Conservation (phyloP, 2,888 invertebrate species). For the Meta bourneti region DNA sequence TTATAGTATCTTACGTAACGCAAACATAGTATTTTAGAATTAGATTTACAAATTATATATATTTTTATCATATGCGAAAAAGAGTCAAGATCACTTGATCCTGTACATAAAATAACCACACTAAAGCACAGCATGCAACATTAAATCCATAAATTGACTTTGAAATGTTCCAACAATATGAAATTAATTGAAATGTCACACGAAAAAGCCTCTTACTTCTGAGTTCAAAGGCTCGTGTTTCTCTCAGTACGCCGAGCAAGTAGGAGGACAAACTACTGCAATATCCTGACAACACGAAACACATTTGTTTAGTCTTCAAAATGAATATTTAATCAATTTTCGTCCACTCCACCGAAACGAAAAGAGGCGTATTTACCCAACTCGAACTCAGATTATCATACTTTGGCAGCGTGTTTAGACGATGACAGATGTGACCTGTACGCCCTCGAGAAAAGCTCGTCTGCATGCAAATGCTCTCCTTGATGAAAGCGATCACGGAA, state of each 20-base stretch:
- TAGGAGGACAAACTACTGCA: background rate
- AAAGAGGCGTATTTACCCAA: conserved; percentile 29
- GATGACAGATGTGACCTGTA: conserved; percentile 48
- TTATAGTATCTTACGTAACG: too few species aligned
- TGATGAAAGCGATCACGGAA: conserved; percentile 61
- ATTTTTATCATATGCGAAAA: too few species aligned
- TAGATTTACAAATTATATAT: too few species aligned
- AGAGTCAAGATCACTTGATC: too few species aligned
- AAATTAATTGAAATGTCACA: too few species aligned
- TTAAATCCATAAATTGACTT: too few species aligned
- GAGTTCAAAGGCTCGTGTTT: background rate
- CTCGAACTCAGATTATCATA: conserved; percentile 28
- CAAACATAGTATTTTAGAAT: too few species aligned
- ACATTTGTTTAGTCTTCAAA: conserved; percentile 30
- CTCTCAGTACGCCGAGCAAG: background rate
- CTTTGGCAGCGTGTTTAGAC: conserved; percentile 17
- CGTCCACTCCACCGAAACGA: background rate
- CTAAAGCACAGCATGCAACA: too few species aligned
- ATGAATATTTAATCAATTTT: conserved; percentile 58
- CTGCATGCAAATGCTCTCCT: conserved; percentile 40
- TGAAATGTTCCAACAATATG: too few species aligned
- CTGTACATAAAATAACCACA: too few species aligned
- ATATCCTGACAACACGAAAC: conserved; percentile 46
- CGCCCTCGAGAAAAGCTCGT: conserved; percentile 8
- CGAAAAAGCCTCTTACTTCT: background rate